phyloP scores from a whole-genome alignment of 64 coral and sea anemone species.

The Montipora cactus region DNA sequence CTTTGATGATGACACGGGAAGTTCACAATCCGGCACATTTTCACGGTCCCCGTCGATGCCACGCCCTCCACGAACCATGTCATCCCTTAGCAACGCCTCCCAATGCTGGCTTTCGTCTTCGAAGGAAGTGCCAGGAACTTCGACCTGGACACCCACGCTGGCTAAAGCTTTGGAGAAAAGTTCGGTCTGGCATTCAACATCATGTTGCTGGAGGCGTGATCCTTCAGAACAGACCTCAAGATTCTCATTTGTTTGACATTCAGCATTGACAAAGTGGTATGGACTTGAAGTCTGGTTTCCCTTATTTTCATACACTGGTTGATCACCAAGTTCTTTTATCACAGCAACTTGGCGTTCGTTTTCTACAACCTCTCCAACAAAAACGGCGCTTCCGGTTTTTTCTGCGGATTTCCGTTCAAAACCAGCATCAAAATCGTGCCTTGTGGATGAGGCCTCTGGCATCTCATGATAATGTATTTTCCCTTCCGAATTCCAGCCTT shows the following conservation, averaged over 20 bases:
- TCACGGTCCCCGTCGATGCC: neutral
- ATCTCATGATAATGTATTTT: neutral
- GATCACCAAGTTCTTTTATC: neutral
- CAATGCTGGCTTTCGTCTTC: neutral
- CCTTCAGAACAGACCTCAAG: neutral
- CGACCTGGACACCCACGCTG: neutral
- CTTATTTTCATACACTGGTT: neutral
- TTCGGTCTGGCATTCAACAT: conserved; percentile 20
- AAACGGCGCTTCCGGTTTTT: neutral
- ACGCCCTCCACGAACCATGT: neutral
- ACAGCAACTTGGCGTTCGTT: neutral
- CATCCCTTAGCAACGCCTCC: too few species aligned
- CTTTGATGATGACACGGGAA: neutral
- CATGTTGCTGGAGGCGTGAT: neutral
- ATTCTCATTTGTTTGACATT: neutral
- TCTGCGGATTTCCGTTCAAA: neutral
- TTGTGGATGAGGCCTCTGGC: neutral
- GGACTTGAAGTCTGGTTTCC: neutral
- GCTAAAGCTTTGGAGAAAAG: neutral
- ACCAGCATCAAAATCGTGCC: neutral
- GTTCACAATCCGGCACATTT: neutral
- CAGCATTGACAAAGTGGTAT: neutral
- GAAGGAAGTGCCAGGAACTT: neutral
- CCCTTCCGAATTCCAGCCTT: neutral
- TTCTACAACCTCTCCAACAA: neutral